Conservation (phyloP, 2,888 invertebrate genomes). For the Bombylius major region DNA sequence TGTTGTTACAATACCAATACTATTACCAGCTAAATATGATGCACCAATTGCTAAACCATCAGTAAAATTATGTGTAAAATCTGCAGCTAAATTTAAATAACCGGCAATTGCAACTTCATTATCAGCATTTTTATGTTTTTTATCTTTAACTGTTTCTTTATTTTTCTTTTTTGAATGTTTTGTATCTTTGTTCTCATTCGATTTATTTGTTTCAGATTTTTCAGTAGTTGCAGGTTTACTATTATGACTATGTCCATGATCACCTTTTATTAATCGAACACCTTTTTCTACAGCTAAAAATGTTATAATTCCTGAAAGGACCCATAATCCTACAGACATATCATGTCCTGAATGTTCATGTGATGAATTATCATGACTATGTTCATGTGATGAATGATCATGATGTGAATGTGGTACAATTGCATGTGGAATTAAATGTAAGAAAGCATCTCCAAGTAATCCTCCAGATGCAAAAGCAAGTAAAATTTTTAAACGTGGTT, state of each 20-base stretch:
- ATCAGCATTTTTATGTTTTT: conserved; percentile 35
- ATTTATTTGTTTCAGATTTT: conserved; percentile 4
- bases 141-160: conserved; percentile 35
- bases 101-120: conserved; percentile 63
- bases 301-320: conserved; percentile 81
- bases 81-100: conserved; percentile 93
- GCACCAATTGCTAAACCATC: conserved; percentile 99
- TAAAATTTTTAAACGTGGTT: conserved; percentile 78
- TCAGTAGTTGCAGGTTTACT: conserved; percentile 11
- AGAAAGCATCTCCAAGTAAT: conserved; percentile 93
- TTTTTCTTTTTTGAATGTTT: conserved; percentile 20
- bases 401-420: conserved; percentile 44
- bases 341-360: conserved; percentile 50
- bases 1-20: conserved; percentile 80
- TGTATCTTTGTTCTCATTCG: conserved; percentile 20
- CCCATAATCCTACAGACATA: conserved; percentile 87
- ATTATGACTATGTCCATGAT: conserved; percentile 62
- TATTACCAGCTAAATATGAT: conserved; percentile 85
- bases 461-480: conserved; percentile 92
- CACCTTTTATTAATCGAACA: conserved; percentile 76
- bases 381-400: conserved; percentile 13
- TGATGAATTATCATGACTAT: neutral
- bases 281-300: conserved; percentile 90
- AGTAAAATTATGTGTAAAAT: conserved; percentile 98
- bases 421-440: conserved; percentile 97